Evolutionary conservation across 2,797 vertebrate species (phyloP).

Genomic region (Sternarchorhynchus goeldii): DNA sequence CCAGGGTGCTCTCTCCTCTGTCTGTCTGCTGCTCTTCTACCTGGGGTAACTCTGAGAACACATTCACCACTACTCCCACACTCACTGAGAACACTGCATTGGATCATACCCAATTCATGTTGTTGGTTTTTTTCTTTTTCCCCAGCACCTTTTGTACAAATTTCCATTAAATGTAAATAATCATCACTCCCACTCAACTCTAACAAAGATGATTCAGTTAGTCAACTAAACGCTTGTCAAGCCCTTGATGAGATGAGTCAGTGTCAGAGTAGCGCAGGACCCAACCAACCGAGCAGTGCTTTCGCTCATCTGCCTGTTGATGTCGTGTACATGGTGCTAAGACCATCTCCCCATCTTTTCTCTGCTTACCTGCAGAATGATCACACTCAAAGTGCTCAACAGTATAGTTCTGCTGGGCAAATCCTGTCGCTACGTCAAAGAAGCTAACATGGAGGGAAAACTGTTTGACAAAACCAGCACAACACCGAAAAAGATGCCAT

Average conservation of each 20-base stretch:
- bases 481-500: conserved; percentile 70
- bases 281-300: too few species aligned
- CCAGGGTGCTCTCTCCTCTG: conserved; percentile 89
- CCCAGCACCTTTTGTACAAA: too few species aligned
- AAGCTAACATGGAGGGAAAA: conserved; percentile 97
- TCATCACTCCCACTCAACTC: too few species aligned
- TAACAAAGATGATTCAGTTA: too few species aligned
- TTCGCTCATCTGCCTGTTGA: neutral
- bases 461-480: conserved; percentile 76
- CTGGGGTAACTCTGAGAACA: conserved; percentile 84
- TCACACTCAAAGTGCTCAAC: conserved; percentile 93
- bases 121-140: too few species aligned
- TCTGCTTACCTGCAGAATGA: conserved; percentile 74
- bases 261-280: too few species aligned
- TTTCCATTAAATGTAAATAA: too few species aligned
- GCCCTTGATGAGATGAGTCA: too few species aligned
- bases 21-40: conserved; percentile 91
- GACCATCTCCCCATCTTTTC: neutral
- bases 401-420: conserved; percentile 95
- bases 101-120: too few species aligned
- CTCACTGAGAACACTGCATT: neutral
- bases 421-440: conserved; percentile 92
- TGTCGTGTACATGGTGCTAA: neutral
- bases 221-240: too few species aligned
- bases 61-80: conserved; percentile 27